These are phyloP conservation scores for Rhabdomys pumilio DNA, from an alignment of 2,797 vertebrate species.

Conservation along the genomic window DNA sequence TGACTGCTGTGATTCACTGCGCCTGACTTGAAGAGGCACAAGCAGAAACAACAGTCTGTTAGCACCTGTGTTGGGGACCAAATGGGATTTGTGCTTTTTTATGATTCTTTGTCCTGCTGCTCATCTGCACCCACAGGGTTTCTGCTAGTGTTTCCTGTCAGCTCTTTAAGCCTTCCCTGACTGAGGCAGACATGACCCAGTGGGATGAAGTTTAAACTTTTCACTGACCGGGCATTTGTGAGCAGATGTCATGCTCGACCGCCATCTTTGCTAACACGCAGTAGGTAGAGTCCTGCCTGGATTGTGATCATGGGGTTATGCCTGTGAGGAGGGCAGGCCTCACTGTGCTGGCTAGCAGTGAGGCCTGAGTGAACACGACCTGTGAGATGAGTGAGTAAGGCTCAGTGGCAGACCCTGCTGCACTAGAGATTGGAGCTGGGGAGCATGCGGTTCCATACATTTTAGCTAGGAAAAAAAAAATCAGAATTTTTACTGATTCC, in stretches of 20 bases:
- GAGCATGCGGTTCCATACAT: background rate
- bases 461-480: background rate
- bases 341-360: background rate
- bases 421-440: background rate
- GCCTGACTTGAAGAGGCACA: constrained; percentile 5
- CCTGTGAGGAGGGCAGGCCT: background rate
- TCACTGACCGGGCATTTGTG: background rate
- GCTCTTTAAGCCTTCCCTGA: constrained; percentile 6
- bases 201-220: background rate
- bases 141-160: background rate
- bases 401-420: background rate
- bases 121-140: background rate
- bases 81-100: background rate
- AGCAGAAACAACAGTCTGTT: background rate
- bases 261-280: background rate
- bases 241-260: background rate
- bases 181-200: background rate
- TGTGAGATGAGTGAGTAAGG: background rate
- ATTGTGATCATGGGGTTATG: background rate
- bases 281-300: background rate
- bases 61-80: background rate
- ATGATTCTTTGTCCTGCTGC: background rate
- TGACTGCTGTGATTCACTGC: background rate
- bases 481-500: background rate
- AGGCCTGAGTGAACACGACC: background rate